Conservation (phyloP, 2,888 invertebrate genomes). For the Callyntrura sp. region DNA sequence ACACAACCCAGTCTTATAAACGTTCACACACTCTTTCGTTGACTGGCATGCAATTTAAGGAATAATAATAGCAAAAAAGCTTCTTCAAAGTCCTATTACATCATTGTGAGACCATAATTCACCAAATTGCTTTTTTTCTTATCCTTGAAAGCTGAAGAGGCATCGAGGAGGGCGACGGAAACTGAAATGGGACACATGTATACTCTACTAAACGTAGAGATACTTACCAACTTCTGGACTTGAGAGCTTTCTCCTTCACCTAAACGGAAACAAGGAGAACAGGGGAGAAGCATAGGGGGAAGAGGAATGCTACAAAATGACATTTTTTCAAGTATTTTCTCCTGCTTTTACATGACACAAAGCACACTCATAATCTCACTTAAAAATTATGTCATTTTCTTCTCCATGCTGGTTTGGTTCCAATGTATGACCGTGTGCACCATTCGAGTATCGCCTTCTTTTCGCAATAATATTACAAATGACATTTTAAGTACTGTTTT, state of each 20-base stretch:
- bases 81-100: constrained; percentile 75
- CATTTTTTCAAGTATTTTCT: constrained; percentile 25
- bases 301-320: constrained; percentile 8
- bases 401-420: neutral
- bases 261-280: constrained; percentile 1
- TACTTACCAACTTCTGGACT: neutral
- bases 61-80: constrained; percentile 59
- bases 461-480: neutral
- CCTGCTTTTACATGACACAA: neutral
- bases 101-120: constrained; percentile 73
- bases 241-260: neutral
- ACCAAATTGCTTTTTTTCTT: constrained; percentile 73
- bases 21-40: neutral
- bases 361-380: constrained; percentile 23
- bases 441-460: constrained; percentile 6
- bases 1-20: neutral
- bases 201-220: neutral
- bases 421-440: neutral
- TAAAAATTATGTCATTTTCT: constrained; percentile 13
- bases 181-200: neutral
- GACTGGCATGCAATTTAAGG: constrained; percentile 54
- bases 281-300: neutral
- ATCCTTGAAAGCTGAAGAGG: constrained; percentile 72
- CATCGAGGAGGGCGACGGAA: neutral
- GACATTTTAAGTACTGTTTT: neutral